These are phyloP conservation scores for Meganola albula DNA, from an alignment of 2,888 invertebrate genomes.

Conservation along the genomic window DNA sequence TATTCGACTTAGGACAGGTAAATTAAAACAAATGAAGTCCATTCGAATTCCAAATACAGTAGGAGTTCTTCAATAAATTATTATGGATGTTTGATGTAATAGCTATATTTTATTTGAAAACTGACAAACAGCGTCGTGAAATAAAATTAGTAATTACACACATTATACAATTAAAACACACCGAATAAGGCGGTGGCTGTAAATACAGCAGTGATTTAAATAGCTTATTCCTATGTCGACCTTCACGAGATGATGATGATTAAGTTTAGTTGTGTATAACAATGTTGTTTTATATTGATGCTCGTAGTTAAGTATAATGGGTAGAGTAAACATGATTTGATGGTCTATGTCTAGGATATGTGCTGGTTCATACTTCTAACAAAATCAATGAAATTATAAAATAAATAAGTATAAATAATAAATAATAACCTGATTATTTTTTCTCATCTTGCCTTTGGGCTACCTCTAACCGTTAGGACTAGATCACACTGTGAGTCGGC, in stretches of 20 bases:
- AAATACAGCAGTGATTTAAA: conserved; percentile 38
- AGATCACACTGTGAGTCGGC: too few species aligned
- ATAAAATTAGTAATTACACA: conserved; percentile 8
- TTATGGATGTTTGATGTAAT: too few species aligned
- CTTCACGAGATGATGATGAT: conserved; percentile 37
- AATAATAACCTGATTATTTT: too few species aligned
- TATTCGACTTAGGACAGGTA: too few species aligned
- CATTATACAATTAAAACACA: conserved; percentile 11
- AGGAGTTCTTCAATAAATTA: too few species aligned
- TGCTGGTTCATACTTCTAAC: conserved; percentile 3
- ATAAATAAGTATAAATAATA: too few species aligned
- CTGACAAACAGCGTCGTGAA: conserved; percentile 10
- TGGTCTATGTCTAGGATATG: conserved; percentile 8
- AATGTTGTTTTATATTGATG: conserved; percentile 23
- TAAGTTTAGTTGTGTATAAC: conserved; percentile 41
- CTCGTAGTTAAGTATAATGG: conserved; percentile 10
- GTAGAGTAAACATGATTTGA: conserved; percentile 12
- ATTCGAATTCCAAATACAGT: too few species aligned
- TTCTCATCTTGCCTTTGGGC: too few species aligned
- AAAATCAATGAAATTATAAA: not conserved
- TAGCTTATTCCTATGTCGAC: conserved; percentile 31
- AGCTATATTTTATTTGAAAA: too few species aligned
- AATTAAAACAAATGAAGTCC: too few species aligned
- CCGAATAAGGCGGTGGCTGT: conserved; percentile 13
- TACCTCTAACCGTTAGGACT: too few species aligned